Base-by-base conservation (phyloP, 2,888 invertebrate species). In the Sclerodermus sp. region DNA sequence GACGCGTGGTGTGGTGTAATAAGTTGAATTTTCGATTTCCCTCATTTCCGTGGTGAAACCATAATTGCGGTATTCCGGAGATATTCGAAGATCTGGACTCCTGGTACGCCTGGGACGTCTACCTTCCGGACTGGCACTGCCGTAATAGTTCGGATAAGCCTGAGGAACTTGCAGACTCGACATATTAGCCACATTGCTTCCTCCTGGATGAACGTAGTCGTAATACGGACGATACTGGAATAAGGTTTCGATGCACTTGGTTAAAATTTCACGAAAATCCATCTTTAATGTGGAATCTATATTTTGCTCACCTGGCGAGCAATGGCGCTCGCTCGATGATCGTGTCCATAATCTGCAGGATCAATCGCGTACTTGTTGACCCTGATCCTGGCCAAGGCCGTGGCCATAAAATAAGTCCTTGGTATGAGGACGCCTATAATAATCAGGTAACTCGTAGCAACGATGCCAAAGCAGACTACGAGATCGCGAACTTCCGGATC, bases 351-450 rank as follows among this genome's bases (percentile, higher is more conserved):
- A 45, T 74, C 71, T 1, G 64, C 52, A 2, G 53, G 52, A 38
- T 71, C 65, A 46, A 70, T 23, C 4, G 23, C 8, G 8, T 23
- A 23, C 8, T 23, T 23, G 8, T 8, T 23, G 23, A 23, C 8
- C 23, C 23, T 23, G 23, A 3, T 23, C 23, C 85, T 79, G 16
- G 85, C 83, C 17, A 85, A 81, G 18, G 86, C 83, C 1, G 84
- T 82, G 3, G 85, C 83, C 81, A 88, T 88, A 49, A 86, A 79
- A 64, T 88, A 88, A 0, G 87, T 86, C 44, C 87, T 79, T 0
- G 88, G 88, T 66, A 88, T 84, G 57, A 88, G 83, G n/a, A 88
- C 80, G 0, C 84, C 82, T 6, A 85, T 79, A 18, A 88, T 74
- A 36, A 88, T 80, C 1, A 83, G 80, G 65, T 85, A 85, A 0